Conservation (phyloP, 1,140 invertebrate genomes). For the Drosophila athabasca region DNA sequence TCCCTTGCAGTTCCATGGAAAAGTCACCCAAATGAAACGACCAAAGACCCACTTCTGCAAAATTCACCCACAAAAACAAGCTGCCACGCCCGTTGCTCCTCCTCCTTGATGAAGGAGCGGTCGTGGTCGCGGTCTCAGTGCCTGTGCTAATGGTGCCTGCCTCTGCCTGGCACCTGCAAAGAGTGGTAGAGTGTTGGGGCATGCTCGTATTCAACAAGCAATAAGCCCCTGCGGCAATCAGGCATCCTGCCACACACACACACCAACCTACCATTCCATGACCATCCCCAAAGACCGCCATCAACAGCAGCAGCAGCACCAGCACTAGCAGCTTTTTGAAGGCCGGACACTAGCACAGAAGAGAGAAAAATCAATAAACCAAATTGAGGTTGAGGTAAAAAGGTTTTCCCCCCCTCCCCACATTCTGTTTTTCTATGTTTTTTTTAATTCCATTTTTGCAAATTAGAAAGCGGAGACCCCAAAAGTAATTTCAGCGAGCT, state of each 20-base stretch:
- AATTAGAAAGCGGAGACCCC: slow-evolving; percentile 70
- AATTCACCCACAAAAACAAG: slow-evolving; percentile 43
- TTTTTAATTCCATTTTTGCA: slow-evolving; percentile 70
- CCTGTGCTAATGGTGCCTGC: slow-evolving; percentile 19
- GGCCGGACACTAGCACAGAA: slow-evolving; percentile 35
- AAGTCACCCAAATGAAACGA: slow-evolving; percentile 39
- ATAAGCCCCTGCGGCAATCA: slow-evolving; percentile 30
- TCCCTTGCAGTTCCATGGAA: slow-evolving; percentile 30
- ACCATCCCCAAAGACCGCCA: slow-evolving; percentile 30
- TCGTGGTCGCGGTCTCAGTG: slow-evolving; percentile 16
- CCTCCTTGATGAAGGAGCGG: slow-evolving; percentile 43
- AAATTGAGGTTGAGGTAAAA: slow-evolving; percentile 61
- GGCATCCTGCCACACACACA: slow-evolving; percentile 17
- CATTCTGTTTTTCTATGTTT: slow-evolving; percentile 23
- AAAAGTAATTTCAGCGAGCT: slow-evolving; percentile 63
- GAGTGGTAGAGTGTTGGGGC: slow-evolving; percentile 15
- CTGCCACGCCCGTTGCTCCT: slow-evolving; percentile 7
- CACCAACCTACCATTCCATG: background rate
- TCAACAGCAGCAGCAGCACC: slow-evolving; percentile 35
- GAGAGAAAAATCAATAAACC: slow-evolving; percentile 65
- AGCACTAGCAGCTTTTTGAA: slow-evolving; percentile 37
- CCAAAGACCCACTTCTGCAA: slow-evolving; percentile 22
- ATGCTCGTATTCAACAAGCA: slow-evolving; percentile 61
- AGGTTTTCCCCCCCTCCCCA: slow-evolving; percentile 27
- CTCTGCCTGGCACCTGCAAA: slow-evolving; percentile 41